A percentile compares a stretch with the other conserved stretches of the same genome.
phyloP scores from a whole-genome alignment of 1,140 invertebrate genomes.

The Lepidurus packardi region DNA sequence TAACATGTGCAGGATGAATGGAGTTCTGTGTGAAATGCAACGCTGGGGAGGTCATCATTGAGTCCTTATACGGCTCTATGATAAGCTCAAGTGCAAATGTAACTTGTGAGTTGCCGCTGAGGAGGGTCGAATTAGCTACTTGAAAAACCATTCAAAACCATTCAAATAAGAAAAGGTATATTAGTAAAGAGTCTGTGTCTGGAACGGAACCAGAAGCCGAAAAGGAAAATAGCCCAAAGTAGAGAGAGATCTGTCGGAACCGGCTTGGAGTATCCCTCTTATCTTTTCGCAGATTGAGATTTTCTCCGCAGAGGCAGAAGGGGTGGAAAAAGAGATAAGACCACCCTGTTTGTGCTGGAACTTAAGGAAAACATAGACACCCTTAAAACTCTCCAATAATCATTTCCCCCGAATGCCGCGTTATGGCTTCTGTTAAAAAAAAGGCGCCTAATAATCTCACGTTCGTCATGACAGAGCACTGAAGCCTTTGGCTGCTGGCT shows the following conservation, averaged over 20 bases:
- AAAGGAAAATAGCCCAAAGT: not conserved
- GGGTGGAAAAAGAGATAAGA: not conserved
- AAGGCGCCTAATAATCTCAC: not conserved
- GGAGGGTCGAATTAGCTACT: not conserved
- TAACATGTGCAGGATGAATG: too few species aligned
- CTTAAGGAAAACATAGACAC: not conserved
- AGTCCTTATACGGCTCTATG: not conserved
- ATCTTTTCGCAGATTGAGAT: conserved; percentile 3
- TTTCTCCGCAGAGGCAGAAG: not conserved
- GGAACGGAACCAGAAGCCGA: not conserved
- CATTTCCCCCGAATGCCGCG: not conserved
- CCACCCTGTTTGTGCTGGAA: not conserved
- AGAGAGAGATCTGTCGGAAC: not conserved
- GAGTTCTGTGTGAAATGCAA: not conserved
- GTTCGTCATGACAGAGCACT: not conserved
- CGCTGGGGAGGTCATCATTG: not conserved
- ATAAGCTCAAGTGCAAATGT: not conserved
- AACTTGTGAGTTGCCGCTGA: not conserved
- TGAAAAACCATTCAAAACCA: not conserved
- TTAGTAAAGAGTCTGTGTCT: not conserved
- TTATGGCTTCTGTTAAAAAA: not conserved
- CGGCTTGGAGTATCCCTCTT: not conserved
- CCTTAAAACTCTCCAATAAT: not conserved
- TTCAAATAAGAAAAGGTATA: not conserved
- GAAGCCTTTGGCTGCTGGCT: not conserved